Conservation (phyloP, 2,888 invertebrate genomes). For the Cantharis nigra region DNA sequence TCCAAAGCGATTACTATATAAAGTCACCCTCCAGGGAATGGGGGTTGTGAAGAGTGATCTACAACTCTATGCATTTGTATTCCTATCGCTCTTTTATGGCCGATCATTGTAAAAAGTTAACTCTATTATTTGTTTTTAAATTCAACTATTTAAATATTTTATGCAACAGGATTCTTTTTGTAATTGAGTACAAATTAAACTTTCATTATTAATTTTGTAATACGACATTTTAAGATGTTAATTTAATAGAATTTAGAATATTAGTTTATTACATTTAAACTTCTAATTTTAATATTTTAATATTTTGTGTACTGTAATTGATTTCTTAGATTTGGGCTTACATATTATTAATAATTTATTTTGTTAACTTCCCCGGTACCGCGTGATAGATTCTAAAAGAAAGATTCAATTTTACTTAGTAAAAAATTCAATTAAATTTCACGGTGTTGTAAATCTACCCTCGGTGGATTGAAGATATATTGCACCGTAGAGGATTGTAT, state of each 20-base stretch:
- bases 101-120: not conserved
- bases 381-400: conserved; percentile 26
- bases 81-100: not conserved
- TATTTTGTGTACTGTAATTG: too few relatives aligned
- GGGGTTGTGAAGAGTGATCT: conserved; percentile 48
- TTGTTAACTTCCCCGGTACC: not conserved
- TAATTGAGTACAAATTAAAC: not conserved
- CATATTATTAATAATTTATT: not conserved
- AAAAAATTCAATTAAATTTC: conserved; percentile 32
- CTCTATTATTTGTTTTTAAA: not conserved
- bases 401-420: conserved; percentile 30
- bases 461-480: conserved; percentile 21
- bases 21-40: conserved; percentile 49
- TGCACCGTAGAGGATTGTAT: conserved; percentile 19
- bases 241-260: too few relatives aligned
- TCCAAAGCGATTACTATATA: conserved; percentile 56
- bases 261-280: too few relatives aligned
- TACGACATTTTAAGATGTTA: too few relatives aligned
- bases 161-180: not conserved
- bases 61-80: conserved; percentile 33
- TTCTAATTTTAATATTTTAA: too few relatives aligned
- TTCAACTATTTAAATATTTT: not conserved
- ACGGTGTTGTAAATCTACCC: conserved; percentile 23
- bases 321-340: not conserved
- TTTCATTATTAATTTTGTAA: not conserved